Evolutionary conservation across 1,140 invertebrate species (phyloP).

Genomic region (Drosophila sechellia): DNA sequence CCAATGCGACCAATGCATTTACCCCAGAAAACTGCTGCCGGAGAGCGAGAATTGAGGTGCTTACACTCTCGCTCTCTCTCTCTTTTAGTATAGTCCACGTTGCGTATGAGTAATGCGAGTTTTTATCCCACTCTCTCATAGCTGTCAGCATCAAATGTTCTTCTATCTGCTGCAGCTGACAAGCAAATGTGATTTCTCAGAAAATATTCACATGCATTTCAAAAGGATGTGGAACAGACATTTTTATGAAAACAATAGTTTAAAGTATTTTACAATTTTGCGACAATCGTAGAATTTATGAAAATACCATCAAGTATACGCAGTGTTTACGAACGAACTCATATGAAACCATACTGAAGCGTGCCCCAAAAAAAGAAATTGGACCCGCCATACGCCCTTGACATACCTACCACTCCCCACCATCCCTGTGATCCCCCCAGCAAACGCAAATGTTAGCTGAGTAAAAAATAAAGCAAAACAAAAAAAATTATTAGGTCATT

Average conservation of each 20-base stretch:
- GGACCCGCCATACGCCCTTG: neutral
- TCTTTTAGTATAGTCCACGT: constrained; percentile 20
- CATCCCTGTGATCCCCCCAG: neutral
- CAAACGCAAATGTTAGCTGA: constrained; percentile 28
- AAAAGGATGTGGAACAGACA: constrained; percentile 3
- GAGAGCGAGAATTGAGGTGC: constrained; percentile 5
- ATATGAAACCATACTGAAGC: neutral
- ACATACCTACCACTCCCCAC: neutral
- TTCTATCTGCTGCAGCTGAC: constrained; percentile 38
- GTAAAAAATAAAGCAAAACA: constrained; percentile 51
- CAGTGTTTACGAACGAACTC: constrained; percentile 7
- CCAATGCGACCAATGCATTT: constrained; percentile 53
- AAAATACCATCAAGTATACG: constrained; percentile 23
- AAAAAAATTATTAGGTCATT: constrained; percentile 75
- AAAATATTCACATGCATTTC: neutral
- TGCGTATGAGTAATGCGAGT: constrained; percentile 52
- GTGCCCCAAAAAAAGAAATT: constrained; percentile 6
- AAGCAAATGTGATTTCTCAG: constrained; percentile 39
- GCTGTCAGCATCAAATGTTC: neutral
- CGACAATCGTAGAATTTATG: too few species aligned
- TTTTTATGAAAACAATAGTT: neutral
- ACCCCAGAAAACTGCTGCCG: constrained; percentile 47
- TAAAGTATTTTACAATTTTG: too few species aligned
- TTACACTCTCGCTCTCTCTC: neutral
- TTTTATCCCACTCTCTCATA: constrained; percentile 7